Evolutionary conservation across 2,888 invertebrate species (phyloP), one percentile per base, ranked within the genome.

Genomic region (Eueremaeus valkanovi): DNA sequence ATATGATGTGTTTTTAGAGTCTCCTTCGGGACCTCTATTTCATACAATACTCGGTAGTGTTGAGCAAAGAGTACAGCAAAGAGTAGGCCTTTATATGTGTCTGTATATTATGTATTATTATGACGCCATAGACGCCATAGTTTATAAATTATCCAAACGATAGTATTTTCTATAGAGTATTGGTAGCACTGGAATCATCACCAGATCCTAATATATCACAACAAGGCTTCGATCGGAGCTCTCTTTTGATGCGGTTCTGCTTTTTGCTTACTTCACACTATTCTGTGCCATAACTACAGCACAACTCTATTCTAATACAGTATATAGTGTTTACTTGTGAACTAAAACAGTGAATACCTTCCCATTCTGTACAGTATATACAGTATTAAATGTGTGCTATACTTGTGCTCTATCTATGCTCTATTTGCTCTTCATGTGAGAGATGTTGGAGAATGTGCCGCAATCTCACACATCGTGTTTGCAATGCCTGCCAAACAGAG

Each of bases 81-180:
- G n/a, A n/a, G 18, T 31, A 31, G 68, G 18, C 29, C 18, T 8
- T 24, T 24, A 21, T 61, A 61, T 58, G 18, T 55, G 55, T 55
- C 16, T 21, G 33, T 63, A 63, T 63, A 63, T 63, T 63, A 63
- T 63, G 63, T 63, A 63, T 63, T 63, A 63, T 63, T 63, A 63
- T 63, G 63, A 63, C 63, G 63, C 63, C 63, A 55, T 55, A 55
- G 27, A 51, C 45, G 27, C 63, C 63, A 55, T 36, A 61, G 58
- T 73, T 73, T 73, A 73, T 73, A 73, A 73, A 73, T 73, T 73
- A 73, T 73, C 55, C 40, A 73, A 45, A 58, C 40, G 63, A 68
- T 68, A 68, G 27, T 24, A n/a, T 68, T 42, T 42, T 68, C 68
- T 68, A 68, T 68, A 68, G 40, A 68, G 68, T 68, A 42, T 42